Base-by-base conservation (phyloP, 1,140 invertebrate genomes). In the Drosophila funebris region DNA sequence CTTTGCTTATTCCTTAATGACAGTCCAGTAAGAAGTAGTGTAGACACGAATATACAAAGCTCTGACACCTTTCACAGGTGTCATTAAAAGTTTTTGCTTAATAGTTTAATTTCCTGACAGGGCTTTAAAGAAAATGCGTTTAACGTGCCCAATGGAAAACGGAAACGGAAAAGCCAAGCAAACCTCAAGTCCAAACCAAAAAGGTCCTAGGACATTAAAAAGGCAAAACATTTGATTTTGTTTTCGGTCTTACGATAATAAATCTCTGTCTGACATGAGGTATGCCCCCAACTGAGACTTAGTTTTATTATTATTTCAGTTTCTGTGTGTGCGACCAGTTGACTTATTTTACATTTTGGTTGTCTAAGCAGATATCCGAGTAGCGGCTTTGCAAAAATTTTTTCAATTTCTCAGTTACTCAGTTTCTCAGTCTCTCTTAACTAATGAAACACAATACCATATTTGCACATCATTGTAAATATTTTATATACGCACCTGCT, bases 31-130 rank as follows among this genome's bases (percentile, higher is more conserved):
- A 33, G 8, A 33, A 22, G 22, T 22, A 22, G 22, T 22, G 22
- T 22, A 22, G 41, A 27, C 52, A 22, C 18, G 36, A 11, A 24
- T 3, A 31, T 24, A 37, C 9, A 11, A 6, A 29, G 11, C 33
- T 79, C 14, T 46, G 44, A 58, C 75, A 69, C 63, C 82, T 69
- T 79, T 80, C 46, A 31, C 73, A 77, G 84, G 77, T 75, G 69
- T 60, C 82, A 85, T 85, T 85, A 87, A 87, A 77, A 85, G 36
- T 84, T 85, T 70, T 77, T 64, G 76, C 52, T 67, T 85, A 80
- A 85, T 81, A 87, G 82, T 87, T 85, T 87, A 81, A 85, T 85
- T 85, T 81, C 78, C 74, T 77, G 67, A 50, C 73, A 37, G 57
- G 39, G 44, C 60, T 41, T 22, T 54, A 37, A 60, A 50, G 43